Conservation (phyloP, 2,797 vertebrate genomes). For the Steatocranus sp. region DNA sequence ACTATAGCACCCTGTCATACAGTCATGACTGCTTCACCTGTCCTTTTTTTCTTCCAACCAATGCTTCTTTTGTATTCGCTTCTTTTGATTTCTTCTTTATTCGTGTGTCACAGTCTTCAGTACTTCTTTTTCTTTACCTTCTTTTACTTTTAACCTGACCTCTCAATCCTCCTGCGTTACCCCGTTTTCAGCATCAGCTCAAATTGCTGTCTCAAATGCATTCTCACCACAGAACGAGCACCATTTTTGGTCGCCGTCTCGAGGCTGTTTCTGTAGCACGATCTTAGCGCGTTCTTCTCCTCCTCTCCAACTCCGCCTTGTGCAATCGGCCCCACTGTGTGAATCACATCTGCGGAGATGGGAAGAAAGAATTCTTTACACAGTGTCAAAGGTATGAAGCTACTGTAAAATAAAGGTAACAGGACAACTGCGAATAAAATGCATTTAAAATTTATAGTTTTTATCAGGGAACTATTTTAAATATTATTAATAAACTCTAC, state of each 20-base stretch:
- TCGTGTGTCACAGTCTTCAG: not conserved
- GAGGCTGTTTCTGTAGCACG: conserved; percentile 84
- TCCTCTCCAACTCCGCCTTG: conserved; percentile 71
- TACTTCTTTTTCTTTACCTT: not conserved
- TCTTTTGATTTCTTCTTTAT: not conserved
- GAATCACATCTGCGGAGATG: conserved; percentile 81
- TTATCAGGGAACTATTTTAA: not conserved
- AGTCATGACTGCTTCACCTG: not conserved
- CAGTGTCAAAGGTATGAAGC: not conserved
- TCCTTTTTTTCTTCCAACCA: not conserved
- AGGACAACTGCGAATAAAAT: not conserved
- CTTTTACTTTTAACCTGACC: not conserved
- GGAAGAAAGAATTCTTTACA: not conserved
- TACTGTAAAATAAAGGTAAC: not conserved
- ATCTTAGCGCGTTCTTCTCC: conserved; percentile 75
- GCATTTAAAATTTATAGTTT: not conserved
- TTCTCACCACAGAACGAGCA: conserved; percentile 81
- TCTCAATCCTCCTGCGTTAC: not conserved
- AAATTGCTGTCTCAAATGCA: not conserved
- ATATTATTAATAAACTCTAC: not conserved
- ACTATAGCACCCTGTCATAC: not conserved
- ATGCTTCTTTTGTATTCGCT: not conserved
- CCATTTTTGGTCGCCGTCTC: conserved; percentile 59
- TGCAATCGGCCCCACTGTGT: conserved; percentile 86
- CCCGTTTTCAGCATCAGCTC: not conserved